These are phyloP conservation scores for Cryptoblepharus egeriae DNA, from an alignment of 2,797 vertebrate species.

Conservation along the genomic window DNA sequence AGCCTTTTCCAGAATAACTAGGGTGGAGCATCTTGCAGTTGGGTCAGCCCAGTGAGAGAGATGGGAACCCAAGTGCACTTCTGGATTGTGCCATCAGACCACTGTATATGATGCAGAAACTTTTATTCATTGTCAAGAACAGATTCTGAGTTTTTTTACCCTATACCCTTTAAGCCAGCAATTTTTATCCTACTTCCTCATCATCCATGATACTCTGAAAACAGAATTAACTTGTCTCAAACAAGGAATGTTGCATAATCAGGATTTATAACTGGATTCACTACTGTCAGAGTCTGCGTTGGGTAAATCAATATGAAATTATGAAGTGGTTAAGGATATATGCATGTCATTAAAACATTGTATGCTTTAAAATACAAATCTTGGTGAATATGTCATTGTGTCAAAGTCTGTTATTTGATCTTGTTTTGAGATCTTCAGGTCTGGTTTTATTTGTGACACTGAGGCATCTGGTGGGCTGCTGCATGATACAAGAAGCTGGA, in stretches of 20 bases:
- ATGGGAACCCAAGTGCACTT: too few species aligned
- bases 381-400: neutral
- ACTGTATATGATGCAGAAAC: neutral
- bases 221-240: neutral
- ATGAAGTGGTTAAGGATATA: neutral
- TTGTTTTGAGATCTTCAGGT: too few species aligned
- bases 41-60: too few species aligned
- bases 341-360: neutral
- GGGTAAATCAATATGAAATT: neutral
- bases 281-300: neutral
- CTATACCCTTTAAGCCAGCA: neutral
- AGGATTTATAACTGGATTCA: neutral
- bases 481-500: too few species aligned
- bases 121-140: neutral
- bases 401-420: neutral
- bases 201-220: neutral
- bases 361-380: neutral
- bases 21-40: too few species aligned
- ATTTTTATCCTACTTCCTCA: too few species aligned
- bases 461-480: too few species aligned
- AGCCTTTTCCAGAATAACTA: too few species aligned
- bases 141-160: neutral
- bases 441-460: neutral
- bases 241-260: neutral
- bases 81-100: too few species aligned